Conservation (phyloP, 2,888 invertebrate genomes). For the Sinelater perroti region DNA sequence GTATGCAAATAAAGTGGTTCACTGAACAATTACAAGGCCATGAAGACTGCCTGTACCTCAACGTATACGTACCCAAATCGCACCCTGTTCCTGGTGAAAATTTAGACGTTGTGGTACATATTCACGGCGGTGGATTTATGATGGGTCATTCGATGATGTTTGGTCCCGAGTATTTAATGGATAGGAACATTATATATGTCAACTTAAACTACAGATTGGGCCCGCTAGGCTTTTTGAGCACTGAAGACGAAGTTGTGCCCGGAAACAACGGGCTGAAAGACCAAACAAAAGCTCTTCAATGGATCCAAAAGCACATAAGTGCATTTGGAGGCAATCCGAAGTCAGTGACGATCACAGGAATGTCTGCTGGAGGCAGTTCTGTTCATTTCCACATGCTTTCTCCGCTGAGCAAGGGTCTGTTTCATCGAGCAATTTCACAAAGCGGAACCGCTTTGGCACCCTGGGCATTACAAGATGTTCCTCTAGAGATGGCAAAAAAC, state of each 20-base stretch:
- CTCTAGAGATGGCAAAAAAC: conserved; percentile 66
- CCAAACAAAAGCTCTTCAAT: background rate
- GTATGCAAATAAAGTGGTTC: background rate
- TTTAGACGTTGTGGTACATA: conserved; percentile 16
- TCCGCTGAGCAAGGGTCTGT: conserved; percentile 52
- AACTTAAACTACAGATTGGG: conserved; percentile 73
- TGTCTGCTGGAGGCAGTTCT: background rate
- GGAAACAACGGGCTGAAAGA: conserved; percentile 4
- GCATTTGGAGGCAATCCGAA: background rate
- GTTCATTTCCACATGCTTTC: background rate
- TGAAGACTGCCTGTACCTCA: background rate
- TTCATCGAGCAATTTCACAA: conserved; percentile 69
- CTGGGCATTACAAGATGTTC: conserved; percentile 62
- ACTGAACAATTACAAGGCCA: background rate
- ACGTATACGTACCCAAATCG: conserved; percentile 6
- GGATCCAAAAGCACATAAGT: background rate
- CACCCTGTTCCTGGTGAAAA: background rate
- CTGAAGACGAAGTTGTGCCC: background rate
- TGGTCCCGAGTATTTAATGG: conserved; percentile 16
- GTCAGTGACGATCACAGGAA: background rate
- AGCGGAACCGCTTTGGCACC: conserved; percentile 72
- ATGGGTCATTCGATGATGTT: background rate
- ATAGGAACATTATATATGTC: conserved; percentile 57
- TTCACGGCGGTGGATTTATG: conserved; percentile 19
- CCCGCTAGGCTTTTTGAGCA: conserved; percentile 63